Evolutionary conservation across 2,888 invertebrate genomes (phyloP).

Genomic region (Nephrotoma flavescens): DNA sequence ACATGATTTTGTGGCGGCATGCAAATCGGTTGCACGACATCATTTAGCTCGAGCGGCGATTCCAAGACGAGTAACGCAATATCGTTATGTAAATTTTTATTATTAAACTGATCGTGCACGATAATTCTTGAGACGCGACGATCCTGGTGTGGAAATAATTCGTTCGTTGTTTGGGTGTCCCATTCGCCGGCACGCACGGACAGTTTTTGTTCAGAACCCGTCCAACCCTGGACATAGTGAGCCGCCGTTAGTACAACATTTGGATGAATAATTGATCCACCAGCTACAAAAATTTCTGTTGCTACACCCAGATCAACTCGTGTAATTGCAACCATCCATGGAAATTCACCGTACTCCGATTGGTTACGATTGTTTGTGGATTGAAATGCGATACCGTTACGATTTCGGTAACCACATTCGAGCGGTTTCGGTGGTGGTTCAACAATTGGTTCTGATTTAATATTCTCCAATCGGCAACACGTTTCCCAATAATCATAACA

Average conservation of each 20-base stretch:
- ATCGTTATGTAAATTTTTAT: slow-evolving; percentile 37
- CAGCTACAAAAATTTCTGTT: slow-evolving; percentile 42
- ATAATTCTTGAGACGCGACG: slow-evolving; percentile 37
- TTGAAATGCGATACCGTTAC: slow-evolving; percentile 54
- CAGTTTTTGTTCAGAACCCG: neutral
- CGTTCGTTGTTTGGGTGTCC: slow-evolving; percentile 54
- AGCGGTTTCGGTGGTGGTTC: slow-evolving; percentile 18
- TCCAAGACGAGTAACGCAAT: slow-evolving; percentile 48
- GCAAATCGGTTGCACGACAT: slow-evolving; percentile 45
- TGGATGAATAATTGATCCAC: slow-evolving; percentile 60
- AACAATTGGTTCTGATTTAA: slow-evolving; percentile 18
- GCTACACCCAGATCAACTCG: slow-evolving; percentile 26
- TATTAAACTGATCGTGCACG: slow-evolving; percentile 32
- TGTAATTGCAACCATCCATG: slow-evolving; percentile 62
- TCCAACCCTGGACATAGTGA: slow-evolving; percentile 40
- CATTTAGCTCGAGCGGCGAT: slow-evolving; percentile 38
- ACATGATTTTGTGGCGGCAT: neutral
- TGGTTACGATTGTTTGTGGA: slow-evolving; percentile 33
- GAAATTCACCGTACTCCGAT: slow-evolving; percentile 43
- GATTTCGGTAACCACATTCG: slow-evolving; percentile 55
- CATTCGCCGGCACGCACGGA: slow-evolving; percentile 51
- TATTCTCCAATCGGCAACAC: slow-evolving; percentile 22
- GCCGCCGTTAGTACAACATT: slow-evolving; percentile 48
- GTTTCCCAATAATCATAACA: slow-evolving; percentile 18
- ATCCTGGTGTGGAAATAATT: slow-evolving; percentile 50